Conservation (phyloP, 1,140 invertebrate species). For the Aleiodes sp. region DNA sequence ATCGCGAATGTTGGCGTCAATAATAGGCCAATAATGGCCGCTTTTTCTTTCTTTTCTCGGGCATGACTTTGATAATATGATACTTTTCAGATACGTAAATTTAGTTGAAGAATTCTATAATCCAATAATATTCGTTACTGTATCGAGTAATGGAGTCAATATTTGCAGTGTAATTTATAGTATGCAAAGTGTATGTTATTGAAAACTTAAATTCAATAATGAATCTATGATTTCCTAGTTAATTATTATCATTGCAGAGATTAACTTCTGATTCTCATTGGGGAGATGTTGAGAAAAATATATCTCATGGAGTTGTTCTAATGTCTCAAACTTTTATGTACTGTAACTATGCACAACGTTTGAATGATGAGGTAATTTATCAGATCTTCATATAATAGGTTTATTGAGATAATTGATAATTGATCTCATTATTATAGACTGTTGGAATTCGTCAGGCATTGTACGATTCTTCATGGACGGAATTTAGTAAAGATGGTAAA, state of each 20-base stretch:
- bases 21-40: too few relatives aligned
- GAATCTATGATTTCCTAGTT: background rate
- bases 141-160: background rate
- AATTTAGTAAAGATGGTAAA: background rate
- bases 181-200: background rate
- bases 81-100: constrained; percentile 1
- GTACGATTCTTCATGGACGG: background rate
- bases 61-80: too few relatives aligned
- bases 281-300: background rate
- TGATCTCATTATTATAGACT: background rate
- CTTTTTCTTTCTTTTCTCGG: too few relatives aligned
- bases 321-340: background rate
- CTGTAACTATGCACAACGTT: background rate
- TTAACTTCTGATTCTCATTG: background rate
- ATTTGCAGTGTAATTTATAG: background rate
- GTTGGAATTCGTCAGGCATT: background rate
- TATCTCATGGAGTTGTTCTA: background rate
- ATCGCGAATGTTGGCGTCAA: too few relatives aligned
- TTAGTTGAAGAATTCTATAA: background rate
- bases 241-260: background rate
- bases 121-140: background rate
- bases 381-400: background rate
- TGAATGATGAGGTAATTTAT: background rate
- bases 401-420: background rate
- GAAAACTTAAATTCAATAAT: background rate